These are phyloP conservation scores for Strigamia maritima DNA, from an alignment of 2,888 invertebrate species.

Conservation along the genomic window DNA sequence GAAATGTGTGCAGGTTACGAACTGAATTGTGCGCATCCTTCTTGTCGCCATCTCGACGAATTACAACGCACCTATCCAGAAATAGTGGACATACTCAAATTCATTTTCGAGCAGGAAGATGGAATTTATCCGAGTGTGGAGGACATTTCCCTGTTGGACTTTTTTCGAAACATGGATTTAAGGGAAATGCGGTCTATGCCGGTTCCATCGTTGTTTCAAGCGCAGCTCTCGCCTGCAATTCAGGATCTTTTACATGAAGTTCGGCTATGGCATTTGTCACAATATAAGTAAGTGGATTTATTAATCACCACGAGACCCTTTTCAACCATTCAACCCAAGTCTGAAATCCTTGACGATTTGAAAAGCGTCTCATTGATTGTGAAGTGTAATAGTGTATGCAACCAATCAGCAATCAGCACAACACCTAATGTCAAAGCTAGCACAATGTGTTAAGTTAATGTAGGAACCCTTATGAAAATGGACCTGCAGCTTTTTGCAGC, in stretches of 20 bases:
- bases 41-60: slow-evolving; percentile 69
- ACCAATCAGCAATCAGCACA: slow-evolving; percentile 18
- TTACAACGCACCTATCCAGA: slow-evolving; percentile 63
- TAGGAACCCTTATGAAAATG: no score
- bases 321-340: background rate
- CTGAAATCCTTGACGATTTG: background rate
- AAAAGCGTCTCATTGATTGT: background rate
- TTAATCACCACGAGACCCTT: background rate
- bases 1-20: slow-evolving; percentile 89
- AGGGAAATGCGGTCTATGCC: slow-evolving; percentile 81
- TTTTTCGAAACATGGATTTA: slow-evolving; percentile 83
- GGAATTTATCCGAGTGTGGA: slow-evolving; percentile 70
- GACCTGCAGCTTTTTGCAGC: no score
- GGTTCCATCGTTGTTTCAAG: slow-evolving; percentile 45
- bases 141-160: slow-evolving; percentile 70
- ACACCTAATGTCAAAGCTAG: background rate
- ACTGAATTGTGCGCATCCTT: slow-evolving; percentile 69
- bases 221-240: slow-evolving; percentile 20
- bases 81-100: slow-evolving; percentile 55
- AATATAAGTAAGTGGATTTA: background rate
- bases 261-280: slow-evolving; percentile 2
- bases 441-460: no score
- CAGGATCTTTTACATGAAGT: slow-evolving; percentile 10
- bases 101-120: slow-evolving; percentile 68
- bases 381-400: background rate